phyloP scores from a whole-genome alignment of 2,113 vertebrate species.

The Sinosuthora webbiana region DNA sequence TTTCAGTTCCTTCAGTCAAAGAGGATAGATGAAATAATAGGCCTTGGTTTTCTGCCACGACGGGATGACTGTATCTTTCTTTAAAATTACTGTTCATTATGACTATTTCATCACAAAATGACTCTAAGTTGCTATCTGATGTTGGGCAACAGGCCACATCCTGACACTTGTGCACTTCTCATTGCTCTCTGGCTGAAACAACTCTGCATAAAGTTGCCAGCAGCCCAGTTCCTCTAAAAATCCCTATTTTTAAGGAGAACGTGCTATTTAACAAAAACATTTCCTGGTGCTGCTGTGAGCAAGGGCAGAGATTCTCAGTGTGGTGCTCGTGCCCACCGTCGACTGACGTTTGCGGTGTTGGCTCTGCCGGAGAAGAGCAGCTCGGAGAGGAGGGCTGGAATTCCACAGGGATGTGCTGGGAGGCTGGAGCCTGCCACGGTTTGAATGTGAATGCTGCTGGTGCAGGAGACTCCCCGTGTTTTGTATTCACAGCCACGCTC shows the following conservation, averaged over 20 bases:
- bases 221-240: not conserved
- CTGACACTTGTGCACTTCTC: not conserved
- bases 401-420: not conserved
- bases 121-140: not conserved
- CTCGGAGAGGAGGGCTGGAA: not conserved
- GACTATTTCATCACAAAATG: not conserved
- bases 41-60: not conserved
- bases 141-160: not conserved
- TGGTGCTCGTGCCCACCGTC: not conserved
- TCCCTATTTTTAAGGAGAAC: not conserved
- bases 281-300: not conserved
- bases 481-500: not conserved
- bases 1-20: not conserved
- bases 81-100: not conserved
- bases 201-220: not conserved
- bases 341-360: fast-evolving
- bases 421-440: not conserved
- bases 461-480: not conserved
- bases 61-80: not conserved
- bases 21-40: not conserved
- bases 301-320: not conserved
- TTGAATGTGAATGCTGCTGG: not conserved
- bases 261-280: not conserved
- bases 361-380: not conserved
- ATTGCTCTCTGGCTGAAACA: not conserved